Evolutionary conservation across 2,113 vertebrate species (phyloP), one percentile per base, ranked within the genome.

Genomic region (Gadus macrocephalus): DNA sequence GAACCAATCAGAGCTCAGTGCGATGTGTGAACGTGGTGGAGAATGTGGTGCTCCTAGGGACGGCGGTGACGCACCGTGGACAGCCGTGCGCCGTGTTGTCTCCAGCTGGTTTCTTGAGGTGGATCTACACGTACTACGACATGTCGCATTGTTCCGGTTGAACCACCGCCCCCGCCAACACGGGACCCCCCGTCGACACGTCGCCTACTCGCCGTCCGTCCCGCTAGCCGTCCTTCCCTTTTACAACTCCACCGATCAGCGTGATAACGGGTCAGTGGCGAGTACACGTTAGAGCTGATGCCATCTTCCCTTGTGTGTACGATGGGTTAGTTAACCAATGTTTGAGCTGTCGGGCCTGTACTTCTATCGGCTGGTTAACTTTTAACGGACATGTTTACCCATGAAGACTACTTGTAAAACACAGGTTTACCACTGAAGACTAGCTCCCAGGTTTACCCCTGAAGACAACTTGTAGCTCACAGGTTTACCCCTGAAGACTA

Each of bases 81-180:
- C 85, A 81, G 66, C 77, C 9, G 60, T 70, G 81, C 81, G 27
- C 83, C 27, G 81, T 85, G 84, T 84, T 89, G 82, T 89, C 84
- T 77, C 73, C 89, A 85, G 90, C 88, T 89, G 90, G 82, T 82
- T 75, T 70, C 49, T 49, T 69, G 31, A 70, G 25, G 25, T 25
- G 25, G 25, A 25, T 25, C 25, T 25, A 25, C 25, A 25, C 25
- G 25, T 25, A 25, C 25, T 25, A 25, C 25, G 25, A 25, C 25
- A 25, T 25, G 25, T 25, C 25, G 25, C 25, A 25, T 25, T 25
- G 25, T 25, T 25, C 25, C 2, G 2, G 25, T 25, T 25, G 25
- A 35, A 35, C 6, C 31, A 35, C 31, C 31, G 31, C 31, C 31
- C 6, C 31, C 2, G 25, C 25, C 25, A 3, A 2, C 53, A 12